A percentile compares a stretch with the other conserved stretches of the same genome.
Conservation (phyloP, 2,888 invertebrate species). For the Habrosyne pyritoides region DNA sequence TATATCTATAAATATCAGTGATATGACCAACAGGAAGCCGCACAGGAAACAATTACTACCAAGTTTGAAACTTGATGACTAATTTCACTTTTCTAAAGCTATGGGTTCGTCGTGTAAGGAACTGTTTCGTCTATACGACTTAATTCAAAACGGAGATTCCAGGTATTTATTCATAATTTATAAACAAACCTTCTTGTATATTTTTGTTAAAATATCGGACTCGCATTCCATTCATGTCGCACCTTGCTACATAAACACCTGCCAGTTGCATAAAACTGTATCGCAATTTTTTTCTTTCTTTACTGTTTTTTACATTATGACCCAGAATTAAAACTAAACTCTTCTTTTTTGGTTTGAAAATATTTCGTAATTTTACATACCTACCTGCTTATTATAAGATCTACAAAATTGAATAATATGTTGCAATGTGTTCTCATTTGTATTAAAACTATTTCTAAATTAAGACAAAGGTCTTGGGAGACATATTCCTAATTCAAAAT, state of each 20-base stretch:
- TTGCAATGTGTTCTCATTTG: too few species aligned
- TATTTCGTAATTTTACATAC: too few species aligned
- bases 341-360: too few species aligned
- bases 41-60: slow-evolving; percentile 61
- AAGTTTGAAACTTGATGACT: slow-evolving; percentile 59
- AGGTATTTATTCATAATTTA: slow-evolving; percentile 66
- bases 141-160: slow-evolving; percentile 85
- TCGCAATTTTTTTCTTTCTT: neutral
- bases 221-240: neutral
- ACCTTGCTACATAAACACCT: neutral
- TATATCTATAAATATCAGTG: slow-evolving; percentile 46
- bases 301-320: neutral
- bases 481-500: too few species aligned
- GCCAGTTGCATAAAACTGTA: neutral
- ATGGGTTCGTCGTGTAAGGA: slow-evolving; percentile 74
- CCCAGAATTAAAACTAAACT: too few species aligned
- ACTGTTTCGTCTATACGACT: slow-evolving; percentile 84
- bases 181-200: neutral
- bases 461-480: too few species aligned
- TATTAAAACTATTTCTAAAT: too few species aligned
- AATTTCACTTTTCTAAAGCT: slow-evolving; percentile 51
- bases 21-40: slow-evolving; percentile 60
- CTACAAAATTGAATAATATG: too few species aligned
- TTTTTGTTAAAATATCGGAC: neutral
- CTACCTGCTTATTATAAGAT: too few species aligned